These are phyloP conservation scores for Sphaerodactylus townsendi DNA, from an alignment of 2,113 vertebrate species.

Conservation along the genomic window DNA sequence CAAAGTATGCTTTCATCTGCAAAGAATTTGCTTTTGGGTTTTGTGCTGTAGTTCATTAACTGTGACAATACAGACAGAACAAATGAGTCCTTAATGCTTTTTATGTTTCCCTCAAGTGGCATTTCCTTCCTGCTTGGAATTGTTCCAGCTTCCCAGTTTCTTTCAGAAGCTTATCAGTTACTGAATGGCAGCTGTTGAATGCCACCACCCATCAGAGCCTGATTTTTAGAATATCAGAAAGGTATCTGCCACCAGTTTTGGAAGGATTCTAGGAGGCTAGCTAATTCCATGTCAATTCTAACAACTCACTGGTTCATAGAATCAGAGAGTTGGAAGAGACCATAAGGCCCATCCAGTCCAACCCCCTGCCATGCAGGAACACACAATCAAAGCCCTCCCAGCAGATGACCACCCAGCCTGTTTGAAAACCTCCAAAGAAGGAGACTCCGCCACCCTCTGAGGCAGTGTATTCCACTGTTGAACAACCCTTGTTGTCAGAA, in stretches of 20 bases:
- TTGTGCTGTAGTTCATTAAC: background rate
- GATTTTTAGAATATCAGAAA: background rate
- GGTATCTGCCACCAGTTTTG: background rate
- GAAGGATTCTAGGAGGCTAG: background rate
- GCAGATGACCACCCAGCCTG: no score
- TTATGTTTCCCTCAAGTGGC: slow-evolving; percentile 3
- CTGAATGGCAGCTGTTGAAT: background rate
- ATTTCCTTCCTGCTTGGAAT: background rate
- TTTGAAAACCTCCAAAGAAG: no score
- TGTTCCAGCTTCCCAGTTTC: background rate
- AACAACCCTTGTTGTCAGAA: no score
- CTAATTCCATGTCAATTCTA: background rate
- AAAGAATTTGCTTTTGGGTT: background rate
- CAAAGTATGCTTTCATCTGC: background rate
- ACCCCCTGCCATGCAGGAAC: no score
- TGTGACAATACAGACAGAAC: background rate
- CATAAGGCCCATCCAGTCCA: no score
- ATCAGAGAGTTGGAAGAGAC: no score
- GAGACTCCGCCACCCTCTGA: no score
- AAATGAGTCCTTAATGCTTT: background rate
- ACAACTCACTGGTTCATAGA: background rate
- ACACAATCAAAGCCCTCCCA: no score
- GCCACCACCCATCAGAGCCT: background rate
- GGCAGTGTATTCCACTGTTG: no score
- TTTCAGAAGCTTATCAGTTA: background rate